phyloP scores from a whole-genome alignment of 2,797 vertebrate genomes.

The Catostomus latipinnis region DNA sequence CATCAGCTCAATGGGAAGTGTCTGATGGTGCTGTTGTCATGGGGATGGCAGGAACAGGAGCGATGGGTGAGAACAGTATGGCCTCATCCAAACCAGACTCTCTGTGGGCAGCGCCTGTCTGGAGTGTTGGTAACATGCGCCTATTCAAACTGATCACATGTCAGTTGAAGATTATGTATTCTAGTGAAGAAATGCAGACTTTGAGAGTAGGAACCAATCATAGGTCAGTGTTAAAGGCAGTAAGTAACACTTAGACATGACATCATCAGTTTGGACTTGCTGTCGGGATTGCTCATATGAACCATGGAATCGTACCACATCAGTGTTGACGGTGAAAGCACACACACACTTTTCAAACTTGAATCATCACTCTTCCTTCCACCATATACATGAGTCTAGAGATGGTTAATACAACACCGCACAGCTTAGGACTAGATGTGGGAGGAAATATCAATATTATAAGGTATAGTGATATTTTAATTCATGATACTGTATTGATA shows the following conservation, averaged over 20 bases:
- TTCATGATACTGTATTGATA: no score
- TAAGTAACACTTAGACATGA: constrained; percentile 17
- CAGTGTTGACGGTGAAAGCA: not conserved
- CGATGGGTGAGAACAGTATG: constrained; percentile 67
- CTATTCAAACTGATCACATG: constrained; percentile 30
- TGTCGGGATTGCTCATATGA: constrained; percentile 43
- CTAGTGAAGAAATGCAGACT: constrained; percentile 6
- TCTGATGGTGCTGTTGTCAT: constrained; percentile 73
- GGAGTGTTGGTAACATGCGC: constrained; percentile 12
- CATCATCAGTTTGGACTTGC: constrained; percentile 27
- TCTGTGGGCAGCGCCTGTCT: constrained; percentile 65
- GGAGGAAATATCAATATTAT: no score
- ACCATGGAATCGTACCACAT: constrained; percentile 5
- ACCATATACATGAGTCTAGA: constrained; percentile 22
- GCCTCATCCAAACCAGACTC: constrained; percentile 68
- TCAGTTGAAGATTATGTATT: not conserved
- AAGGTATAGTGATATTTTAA: no score
- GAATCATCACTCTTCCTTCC: not conserved
- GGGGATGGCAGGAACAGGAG: constrained; percentile 72
- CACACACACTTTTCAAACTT: not conserved
- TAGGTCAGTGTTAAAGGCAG: constrained; percentile 6
- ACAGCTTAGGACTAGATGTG: not conserved
- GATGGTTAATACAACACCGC: constrained; percentile 20
- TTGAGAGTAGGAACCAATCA: constrained; percentile 10
- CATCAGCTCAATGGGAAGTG: constrained; percentile 66